These are phyloP conservation scores for Pediacus dermestoides DNA, from an alignment of 2,888 invertebrate species.

Conservation along the genomic window DNA sequence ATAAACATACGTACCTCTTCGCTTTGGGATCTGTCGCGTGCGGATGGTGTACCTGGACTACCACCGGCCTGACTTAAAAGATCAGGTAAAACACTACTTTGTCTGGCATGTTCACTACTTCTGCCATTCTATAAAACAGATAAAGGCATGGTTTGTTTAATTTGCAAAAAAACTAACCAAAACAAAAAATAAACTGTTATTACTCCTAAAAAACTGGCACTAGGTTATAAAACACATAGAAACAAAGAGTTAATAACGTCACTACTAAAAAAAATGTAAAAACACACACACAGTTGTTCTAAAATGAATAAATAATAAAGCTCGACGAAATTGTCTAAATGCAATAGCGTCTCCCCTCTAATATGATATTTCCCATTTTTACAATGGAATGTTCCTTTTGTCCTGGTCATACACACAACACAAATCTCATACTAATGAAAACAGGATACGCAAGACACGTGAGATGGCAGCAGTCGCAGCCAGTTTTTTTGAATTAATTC, in stretches of 20 bases:
- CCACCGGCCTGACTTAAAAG: slow-evolving; percentile 82
- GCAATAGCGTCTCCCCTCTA: too few species aligned
- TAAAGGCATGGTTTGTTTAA: too few species aligned
- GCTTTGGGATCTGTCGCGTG: slow-evolving; percentile 88
- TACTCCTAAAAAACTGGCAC: too few species aligned
- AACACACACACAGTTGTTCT: too few species aligned
- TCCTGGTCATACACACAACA: too few species aligned
- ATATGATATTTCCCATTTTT: too few species aligned
- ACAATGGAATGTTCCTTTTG: too few species aligned
- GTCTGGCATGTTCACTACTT: slow-evolving; percentile 64
- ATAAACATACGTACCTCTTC: slow-evolving; percentile 90
- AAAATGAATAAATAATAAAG: too few species aligned
- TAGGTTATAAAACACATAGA: too few species aligned
- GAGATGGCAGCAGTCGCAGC: slow-evolving; percentile 47
- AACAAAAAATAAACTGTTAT: too few species aligned
- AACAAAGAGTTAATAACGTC: too few species aligned
- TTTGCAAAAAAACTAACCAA: slow-evolving; percentile 1
- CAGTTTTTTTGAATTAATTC: slow-evolving; percentile 37
- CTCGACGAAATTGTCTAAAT: too few species aligned
- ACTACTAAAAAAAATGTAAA: slow-evolving; percentile 1
- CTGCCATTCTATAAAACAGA: slow-evolving; percentile 47
- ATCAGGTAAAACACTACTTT: slow-evolving; percentile 92
- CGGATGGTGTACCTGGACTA: slow-evolving; percentile 79
- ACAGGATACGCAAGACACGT: background rate
- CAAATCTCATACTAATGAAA: background rate